Evolutionary conservation across 2,888 invertebrate species (phyloP).

Genomic region (Brachynemurus nebulosus): DNA sequence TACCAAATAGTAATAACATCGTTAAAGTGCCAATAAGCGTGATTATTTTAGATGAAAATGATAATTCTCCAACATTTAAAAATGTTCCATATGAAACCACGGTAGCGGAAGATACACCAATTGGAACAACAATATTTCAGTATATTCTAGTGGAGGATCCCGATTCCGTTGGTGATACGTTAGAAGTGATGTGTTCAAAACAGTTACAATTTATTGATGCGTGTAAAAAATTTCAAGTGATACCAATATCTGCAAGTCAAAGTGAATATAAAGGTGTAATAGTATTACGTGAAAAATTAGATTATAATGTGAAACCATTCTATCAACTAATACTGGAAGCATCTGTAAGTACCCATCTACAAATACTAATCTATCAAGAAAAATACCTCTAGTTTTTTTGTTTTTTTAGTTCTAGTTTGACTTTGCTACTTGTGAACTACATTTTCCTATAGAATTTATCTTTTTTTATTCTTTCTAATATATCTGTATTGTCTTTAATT

Average conservation of each 20-base stretch:
- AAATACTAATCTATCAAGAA: too few relatives aligned
- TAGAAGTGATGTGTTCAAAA: conserved; percentile 55
- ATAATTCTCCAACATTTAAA: conserved; percentile 68
- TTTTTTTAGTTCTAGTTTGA: too few relatives aligned
- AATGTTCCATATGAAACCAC: conserved; percentile 70
- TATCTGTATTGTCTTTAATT: neutral
- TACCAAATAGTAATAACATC: conserved; percentile 48
- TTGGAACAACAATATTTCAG: conserved; percentile 57
- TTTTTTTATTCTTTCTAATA: neutral
- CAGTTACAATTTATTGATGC: conserved; percentile 51
- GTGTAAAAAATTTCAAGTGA: conserved; percentile 55
- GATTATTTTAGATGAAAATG: conserved; percentile 78
- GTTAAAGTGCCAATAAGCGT: conserved; percentile 65
- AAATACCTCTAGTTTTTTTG: too few relatives aligned
- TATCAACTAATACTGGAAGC: conserved; percentile 66
- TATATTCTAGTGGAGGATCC: conserved; percentile 63
- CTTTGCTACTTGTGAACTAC: too few relatives aligned
- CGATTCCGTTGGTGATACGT: conserved; percentile 66
- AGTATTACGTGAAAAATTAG: conserved; percentile 51
- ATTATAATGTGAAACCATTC: conserved; percentile 64
- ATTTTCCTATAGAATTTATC: neutral
- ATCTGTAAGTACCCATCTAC: conserved; percentile 57
- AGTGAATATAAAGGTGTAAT: conserved; percentile 59
- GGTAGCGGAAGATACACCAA: conserved; percentile 59
- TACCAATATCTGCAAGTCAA: conserved; percentile 46